These are phyloP conservation scores for Podarcis muralis DNA, from an alignment of 2,113 vertebrate species.

Conservation along the genomic window DNA sequence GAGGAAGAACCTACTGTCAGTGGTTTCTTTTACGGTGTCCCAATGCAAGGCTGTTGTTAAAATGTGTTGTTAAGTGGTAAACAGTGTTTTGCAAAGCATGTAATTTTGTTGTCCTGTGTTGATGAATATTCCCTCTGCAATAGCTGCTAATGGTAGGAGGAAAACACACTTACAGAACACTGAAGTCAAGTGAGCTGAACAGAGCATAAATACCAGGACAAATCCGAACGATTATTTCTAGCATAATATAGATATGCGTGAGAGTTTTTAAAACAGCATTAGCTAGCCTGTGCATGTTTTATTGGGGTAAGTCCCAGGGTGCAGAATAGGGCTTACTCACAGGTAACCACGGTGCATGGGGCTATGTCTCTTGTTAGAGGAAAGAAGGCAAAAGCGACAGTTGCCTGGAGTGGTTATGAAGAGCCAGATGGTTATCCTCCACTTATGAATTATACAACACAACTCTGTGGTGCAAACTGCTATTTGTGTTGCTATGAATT, in stretches of 20 bases:
- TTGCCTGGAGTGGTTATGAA: neutral
- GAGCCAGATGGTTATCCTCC: neutral
- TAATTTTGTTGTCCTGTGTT: neutral
- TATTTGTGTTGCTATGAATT: neutral
- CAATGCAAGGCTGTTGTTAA: slow-evolving; percentile 6
- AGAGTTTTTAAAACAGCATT: neutral
- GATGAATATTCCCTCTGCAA: neutral
- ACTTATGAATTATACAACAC: neutral
- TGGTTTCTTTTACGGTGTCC: slow-evolving; percentile 9
- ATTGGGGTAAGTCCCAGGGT: neutral
- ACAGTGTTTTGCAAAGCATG: neutral
- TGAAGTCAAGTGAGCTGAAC: neutral
- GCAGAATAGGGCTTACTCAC: neutral
- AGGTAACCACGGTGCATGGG: neutral
- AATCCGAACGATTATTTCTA: fast-evolving
- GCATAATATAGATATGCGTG: neutral
- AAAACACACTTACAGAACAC: neutral
- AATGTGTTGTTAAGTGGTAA: neutral
- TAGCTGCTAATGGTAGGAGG: neutral
- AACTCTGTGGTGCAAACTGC: neutral
- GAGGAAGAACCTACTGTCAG: neutral
- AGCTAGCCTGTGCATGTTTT: neutral
- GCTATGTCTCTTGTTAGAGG: neutral
- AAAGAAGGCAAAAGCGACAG: neutral
- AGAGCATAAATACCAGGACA: neutral